These are phyloP conservation scores for Lepus oiostolus DNA, from an alignment of 2,797 vertebrate genomes.

Conservation along the genomic window DNA sequence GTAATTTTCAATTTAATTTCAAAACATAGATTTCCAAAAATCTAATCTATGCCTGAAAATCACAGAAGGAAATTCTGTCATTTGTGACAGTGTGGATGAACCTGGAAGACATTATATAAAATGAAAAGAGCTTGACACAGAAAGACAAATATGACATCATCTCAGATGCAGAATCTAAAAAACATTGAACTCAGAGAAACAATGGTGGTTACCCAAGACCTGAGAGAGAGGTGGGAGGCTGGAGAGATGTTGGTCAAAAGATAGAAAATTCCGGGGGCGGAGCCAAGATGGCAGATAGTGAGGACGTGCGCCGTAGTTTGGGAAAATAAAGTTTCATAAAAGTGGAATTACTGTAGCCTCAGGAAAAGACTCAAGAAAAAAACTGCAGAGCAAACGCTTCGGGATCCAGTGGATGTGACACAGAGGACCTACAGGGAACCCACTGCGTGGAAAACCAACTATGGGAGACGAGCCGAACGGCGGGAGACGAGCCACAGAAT, in stretches of 20 bases:
- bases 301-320: no score
- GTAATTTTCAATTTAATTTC: not conserved
- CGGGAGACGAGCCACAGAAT: no score
- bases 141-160: not conserved
- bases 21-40: not conserved
- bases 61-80: not conserved
- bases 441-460: no score
- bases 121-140: not conserved
- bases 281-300: no score
- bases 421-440: no score
- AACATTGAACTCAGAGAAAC: not conserved
- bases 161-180: not conserved
- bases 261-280: not conserved
- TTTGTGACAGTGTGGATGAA: not conserved
- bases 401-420: no score
- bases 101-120: not conserved
- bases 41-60: not conserved
- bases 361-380: no score
- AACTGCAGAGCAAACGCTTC: no score
- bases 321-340: no score
- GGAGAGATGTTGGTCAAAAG: not conserved
- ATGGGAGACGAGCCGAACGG: no score
- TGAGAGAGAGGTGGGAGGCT: not conserved
- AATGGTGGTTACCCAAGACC: not conserved
- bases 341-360: no score